A percentile compares a stretch with the other conserved stretches of the same genome.
phyloP scores from a whole-genome alignment of 2,797 vertebrate genomes.

The Sebastes minor region DNA sequence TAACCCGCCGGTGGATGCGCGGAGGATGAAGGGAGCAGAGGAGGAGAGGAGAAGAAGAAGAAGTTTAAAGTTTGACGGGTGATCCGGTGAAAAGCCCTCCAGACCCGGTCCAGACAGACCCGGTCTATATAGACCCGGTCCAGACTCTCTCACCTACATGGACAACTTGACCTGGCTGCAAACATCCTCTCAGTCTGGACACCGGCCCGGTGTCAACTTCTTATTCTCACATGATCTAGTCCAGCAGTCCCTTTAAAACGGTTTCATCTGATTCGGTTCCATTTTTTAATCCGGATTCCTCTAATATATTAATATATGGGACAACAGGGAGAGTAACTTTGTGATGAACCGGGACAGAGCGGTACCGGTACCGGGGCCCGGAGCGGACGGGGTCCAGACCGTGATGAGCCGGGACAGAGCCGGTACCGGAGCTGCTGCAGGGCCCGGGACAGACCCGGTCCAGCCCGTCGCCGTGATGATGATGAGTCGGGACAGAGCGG shows the following conservation, averaged over 20 bases:
- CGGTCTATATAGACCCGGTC: background rate
- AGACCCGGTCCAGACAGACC: no score
- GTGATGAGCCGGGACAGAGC: conserved; percentile 86
- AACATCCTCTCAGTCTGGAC: background rate
- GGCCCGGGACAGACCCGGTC: conserved; percentile 55
- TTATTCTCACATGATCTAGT: conserved; percentile 3
- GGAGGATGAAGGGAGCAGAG: conserved; percentile 24
- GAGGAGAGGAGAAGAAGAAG: background rate
- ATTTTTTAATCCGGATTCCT: conserved; percentile 15
- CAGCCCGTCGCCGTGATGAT: conserved; percentile 48
- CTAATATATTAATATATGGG: conserved; percentile 53
- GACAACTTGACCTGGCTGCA: conserved; percentile 34
- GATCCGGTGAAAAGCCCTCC: background rate
- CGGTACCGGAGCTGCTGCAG: conserved; percentile 58
- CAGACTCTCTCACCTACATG: conserved; percentile 28
- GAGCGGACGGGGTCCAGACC: conserved; percentile 69
- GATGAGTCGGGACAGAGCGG: conserved; percentile 88
- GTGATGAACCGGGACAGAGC: conserved; percentile 90
- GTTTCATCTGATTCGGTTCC: background rate
- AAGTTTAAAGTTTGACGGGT: conserved; percentile 40
- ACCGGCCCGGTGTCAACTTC: background rate
- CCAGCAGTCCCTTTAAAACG: background rate
- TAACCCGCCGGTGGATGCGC: background rate
- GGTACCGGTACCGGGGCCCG: conserved; percentile 80
- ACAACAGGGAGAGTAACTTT: conserved; percentile 59